Conservation (phyloP, 2,888 invertebrate species). For the Eutolmus rufibarbis region DNA sequence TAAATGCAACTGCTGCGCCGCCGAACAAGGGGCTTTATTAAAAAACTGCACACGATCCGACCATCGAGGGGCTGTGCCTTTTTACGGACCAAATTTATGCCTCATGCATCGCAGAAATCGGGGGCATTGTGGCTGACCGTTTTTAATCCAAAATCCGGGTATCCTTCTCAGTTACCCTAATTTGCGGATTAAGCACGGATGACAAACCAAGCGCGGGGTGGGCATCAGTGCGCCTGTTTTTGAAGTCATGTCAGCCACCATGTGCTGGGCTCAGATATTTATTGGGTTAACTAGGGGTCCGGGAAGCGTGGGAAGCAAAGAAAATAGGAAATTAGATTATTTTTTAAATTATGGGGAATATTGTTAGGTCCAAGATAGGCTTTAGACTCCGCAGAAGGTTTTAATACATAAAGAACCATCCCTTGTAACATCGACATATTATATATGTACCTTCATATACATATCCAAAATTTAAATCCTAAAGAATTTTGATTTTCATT, state of each 20-base stretch:
- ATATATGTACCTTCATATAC: too few species aligned
- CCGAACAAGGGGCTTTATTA: background rate
- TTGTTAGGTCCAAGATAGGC: background rate
- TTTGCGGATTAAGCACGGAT: conserved; percentile 37
- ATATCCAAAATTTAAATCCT: too few species aligned
- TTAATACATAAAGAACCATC: too few species aligned
- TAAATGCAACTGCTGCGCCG: background rate
- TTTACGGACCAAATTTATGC: conserved; percentile 1
- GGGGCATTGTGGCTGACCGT: conserved; percentile 1
- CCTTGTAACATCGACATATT: too few species aligned
- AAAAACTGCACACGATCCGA: background rate
- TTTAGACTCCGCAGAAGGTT: too few species aligned
- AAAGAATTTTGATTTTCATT: too few species aligned
- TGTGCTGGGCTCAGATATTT: background rate
- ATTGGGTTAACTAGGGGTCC: background rate
- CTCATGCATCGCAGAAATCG: background rate
- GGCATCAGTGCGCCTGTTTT: background rate
- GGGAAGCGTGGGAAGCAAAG: background rate
- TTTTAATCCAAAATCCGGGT: conserved; percentile 21
- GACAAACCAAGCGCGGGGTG: background rate
- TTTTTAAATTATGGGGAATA: background rate
- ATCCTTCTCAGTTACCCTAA: conserved; percentile 34
- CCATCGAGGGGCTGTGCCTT: background rate
- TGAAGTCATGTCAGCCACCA: conserved; percentile 13
- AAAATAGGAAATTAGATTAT: background rate